Conservation (phyloP, 64 coral and sea anemone genomes). For the Montipora foliosa region DNA sequence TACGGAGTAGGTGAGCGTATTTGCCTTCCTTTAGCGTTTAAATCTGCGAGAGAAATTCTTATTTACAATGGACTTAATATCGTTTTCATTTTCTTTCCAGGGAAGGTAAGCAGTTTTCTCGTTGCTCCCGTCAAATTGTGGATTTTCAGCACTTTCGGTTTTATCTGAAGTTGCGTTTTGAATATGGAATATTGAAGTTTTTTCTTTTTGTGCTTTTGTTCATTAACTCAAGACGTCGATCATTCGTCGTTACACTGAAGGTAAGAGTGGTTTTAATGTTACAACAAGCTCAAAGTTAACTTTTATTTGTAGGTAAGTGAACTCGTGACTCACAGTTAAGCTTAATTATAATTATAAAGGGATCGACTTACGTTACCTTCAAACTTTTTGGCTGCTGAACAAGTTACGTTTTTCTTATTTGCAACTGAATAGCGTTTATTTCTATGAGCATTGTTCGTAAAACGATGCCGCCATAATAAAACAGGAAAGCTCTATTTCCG, state of each 20-base stretch:
- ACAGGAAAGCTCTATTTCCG: no score
- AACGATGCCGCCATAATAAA: no score
- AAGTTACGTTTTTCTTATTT: no score
- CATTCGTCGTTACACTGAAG: constrained; percentile 72
- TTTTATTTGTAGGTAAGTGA: no score
- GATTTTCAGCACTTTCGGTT: neutral
- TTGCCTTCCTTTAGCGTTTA: neutral
- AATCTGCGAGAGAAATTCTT: neutral
- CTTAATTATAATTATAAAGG: no score
- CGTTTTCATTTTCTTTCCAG: constrained; percentile 6
- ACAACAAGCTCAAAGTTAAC: no score
- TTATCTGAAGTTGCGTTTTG: neutral
- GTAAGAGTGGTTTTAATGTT: neutral
- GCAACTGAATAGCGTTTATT: no score
- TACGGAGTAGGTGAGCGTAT: constrained; percentile 67
- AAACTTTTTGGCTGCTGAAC: no score
- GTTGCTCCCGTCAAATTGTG: no score
- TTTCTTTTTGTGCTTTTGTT: constrained; percentile 6
- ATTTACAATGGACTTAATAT: neutral
- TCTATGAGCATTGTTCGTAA: no score
- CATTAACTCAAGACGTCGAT: constrained; percentile 62
- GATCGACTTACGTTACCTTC: no score
- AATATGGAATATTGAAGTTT: neutral
- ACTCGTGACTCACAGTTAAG: no score
- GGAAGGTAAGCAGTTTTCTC: constrained; percentile 47